These are phyloP conservation scores for Chanos chanos DNA, from an alignment of 2,797 vertebrate species.

Conservation along the genomic window DNA sequence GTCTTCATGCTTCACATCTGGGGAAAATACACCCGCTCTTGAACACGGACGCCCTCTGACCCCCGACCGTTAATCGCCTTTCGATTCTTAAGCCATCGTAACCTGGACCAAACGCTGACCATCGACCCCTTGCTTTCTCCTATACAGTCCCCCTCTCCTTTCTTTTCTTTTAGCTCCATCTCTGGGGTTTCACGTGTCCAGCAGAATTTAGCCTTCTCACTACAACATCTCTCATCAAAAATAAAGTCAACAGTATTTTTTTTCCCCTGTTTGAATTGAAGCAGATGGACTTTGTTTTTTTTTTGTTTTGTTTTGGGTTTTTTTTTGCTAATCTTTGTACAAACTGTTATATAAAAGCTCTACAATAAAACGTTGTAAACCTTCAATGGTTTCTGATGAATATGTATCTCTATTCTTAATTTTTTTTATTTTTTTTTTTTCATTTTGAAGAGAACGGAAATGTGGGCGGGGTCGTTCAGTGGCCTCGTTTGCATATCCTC, in stretches of 20 bases:
- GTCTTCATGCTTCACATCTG: constrained; percentile 99
- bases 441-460: not conserved
- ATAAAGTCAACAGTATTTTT: constrained; percentile 39
- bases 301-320: constrained; percentile 26
- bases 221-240: constrained; percentile 4
- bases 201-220: constrained; percentile 22
- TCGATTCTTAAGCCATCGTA: constrained; percentile 70
- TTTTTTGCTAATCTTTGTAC: constrained; percentile 63
- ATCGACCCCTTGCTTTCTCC: constrained; percentile 24
- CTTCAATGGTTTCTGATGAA: constrained; percentile 8
- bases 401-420: not conserved
- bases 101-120: constrained; percentile 87
- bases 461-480: too few relatives aligned
- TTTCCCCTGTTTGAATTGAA: constrained; percentile 26
- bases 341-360: constrained; percentile 65
- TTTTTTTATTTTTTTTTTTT: not conserved
- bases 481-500: too few relatives aligned
- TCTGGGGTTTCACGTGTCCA: constrained; percentile 5
- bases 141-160: constrained; percentile 1
- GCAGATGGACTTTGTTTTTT: constrained; percentile 3
- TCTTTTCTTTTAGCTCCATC: constrained; percentile 17
- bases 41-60: constrained; percentile 55
- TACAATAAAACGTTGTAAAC: constrained; percentile 67
- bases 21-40: constrained; percentile 99
- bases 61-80: constrained; percentile 39